A percentile compares a stretch with the other conserved stretches of the same genome.
Conservation (phyloP, 2,888 invertebrate species). For the Hedya salicella region DNA sequence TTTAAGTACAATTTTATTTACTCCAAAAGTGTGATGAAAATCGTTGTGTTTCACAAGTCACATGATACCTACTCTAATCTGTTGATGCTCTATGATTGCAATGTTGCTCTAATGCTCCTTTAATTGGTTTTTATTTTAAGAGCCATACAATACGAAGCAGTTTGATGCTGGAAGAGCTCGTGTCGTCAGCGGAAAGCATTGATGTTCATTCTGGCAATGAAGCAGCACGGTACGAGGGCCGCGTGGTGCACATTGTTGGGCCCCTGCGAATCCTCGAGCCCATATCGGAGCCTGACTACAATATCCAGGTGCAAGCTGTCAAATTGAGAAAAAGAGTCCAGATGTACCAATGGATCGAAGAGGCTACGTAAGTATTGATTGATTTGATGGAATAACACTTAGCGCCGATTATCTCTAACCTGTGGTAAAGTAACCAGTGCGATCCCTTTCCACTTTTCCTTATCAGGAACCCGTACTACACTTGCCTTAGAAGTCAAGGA, state of each 20-base stretch:
- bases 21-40: too few relatives aligned
- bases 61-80: too few relatives aligned
- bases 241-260: slow-evolving; percentile 91
- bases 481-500: too few relatives aligned
- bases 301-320: slow-evolving; percentile 92
- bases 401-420: too few relatives aligned
- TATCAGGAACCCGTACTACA: too few relatives aligned
- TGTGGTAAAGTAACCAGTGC: too few relatives aligned
- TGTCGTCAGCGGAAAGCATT: slow-evolving; percentile 78
- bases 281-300: slow-evolving; percentile 93
- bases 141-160: slow-evolving; percentile 92
- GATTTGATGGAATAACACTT: too few relatives aligned
- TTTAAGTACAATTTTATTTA: too few relatives aligned
- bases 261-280: slow-evolving; percentile 91
- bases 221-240: slow-evolving; percentile 88
- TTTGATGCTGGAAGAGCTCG: slow-evolving; percentile 91
- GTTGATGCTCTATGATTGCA: too few relatives aligned
- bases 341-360: slow-evolving; percentile 98
- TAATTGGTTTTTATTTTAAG: slow-evolving; percentile 64
- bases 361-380: slow-evolving; percentile 81
- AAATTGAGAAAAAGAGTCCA: slow-evolving; percentile 94
- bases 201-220: slow-evolving; percentile 90
- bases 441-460: too few relatives aligned
- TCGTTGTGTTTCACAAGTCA: too few relatives aligned
- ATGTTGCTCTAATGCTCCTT: not conserved